These are phyloP conservation scores for Argynnis bischoffii DNA, from an alignment of 2,888 invertebrate species.

Conservation along the genomic window DNA sequence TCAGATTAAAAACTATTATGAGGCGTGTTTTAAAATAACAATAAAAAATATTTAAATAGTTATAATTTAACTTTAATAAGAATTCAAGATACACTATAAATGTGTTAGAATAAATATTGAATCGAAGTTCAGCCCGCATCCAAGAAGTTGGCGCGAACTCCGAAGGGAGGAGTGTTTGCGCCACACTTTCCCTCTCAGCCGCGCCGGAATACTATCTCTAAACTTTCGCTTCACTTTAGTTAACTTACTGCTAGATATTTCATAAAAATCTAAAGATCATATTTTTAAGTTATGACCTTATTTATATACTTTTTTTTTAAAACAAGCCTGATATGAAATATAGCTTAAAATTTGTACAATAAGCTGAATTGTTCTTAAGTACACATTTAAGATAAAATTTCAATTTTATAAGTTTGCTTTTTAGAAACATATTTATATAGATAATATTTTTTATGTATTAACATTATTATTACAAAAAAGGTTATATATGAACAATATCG, in stretches of 20 bases:
- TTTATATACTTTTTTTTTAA: too few relatives aligned
- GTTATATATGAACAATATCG: too few relatives aligned
- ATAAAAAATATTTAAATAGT: background rate
- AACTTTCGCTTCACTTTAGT: conserved; percentile 26
- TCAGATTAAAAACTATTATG: too few relatives aligned
- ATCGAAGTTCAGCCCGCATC: conserved; percentile 42
- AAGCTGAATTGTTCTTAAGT: too few relatives aligned
- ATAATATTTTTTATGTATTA: too few relatives aligned
- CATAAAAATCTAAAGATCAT: background rate
- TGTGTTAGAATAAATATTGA: conserved; percentile 40
- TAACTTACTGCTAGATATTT: conserved; percentile 7
- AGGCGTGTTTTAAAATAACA: background rate
- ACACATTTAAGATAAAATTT: too few relatives aligned
- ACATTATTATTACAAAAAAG: too few relatives aligned
- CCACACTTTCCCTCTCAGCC: conserved; percentile 42
- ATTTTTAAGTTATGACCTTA: too few relatives aligned
- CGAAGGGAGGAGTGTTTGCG: conserved; percentile 40
- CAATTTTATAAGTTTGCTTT: too few relatives aligned
- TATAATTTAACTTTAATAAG: background rate
- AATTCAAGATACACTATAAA: conserved; percentile 36
- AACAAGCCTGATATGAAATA: too few relatives aligned
- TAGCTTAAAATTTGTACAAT: too few relatives aligned
- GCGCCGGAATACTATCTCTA: conserved; percentile 32
- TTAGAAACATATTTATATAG: too few relatives aligned
- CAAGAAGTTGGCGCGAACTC: conserved; percentile 36